phyloP scores from a whole-genome alignment of 2,888 invertebrate species.

The Pandemis corylana region DNA sequence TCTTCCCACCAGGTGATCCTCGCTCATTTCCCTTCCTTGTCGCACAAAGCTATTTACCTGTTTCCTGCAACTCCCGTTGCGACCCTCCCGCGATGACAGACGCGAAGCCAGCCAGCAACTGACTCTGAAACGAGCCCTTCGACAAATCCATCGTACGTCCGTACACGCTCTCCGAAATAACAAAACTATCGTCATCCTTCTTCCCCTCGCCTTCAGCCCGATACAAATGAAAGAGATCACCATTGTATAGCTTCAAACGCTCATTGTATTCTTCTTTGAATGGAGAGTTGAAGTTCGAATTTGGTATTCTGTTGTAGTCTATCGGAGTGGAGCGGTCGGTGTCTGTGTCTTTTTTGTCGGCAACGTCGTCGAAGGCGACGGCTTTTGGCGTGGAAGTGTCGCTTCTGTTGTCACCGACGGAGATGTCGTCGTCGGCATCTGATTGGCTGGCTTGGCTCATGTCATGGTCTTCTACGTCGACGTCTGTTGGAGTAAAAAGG shows the following conservation, averaged over 20 bases:
- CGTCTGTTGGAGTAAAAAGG: slow-evolving; percentile 55
- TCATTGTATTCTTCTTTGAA: slow-evolving; percentile 75
- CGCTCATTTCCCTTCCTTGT: too few species aligned
- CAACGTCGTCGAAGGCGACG: slow-evolving; percentile 51
- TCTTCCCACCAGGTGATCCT: too few species aligned
- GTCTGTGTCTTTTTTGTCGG: slow-evolving; percentile 54
- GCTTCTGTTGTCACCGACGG: slow-evolving; percentile 78
- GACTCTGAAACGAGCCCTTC: slow-evolving; percentile 76
- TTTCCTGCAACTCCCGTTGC: slow-evolving; percentile 71
- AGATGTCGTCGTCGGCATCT: slow-evolving; percentile 75
- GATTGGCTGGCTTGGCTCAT: slow-evolving; percentile 67
- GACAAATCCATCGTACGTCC: slow-evolving; percentile 76
- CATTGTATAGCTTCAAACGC: slow-evolving; percentile 72
- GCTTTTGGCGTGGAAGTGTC: slow-evolving; percentile 68
- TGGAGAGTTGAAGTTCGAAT: slow-evolving; percentile 69
- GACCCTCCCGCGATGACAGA: slow-evolving; percentile 76
- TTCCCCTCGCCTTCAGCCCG: slow-evolving; percentile 66
- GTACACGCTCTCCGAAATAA: slow-evolving; percentile 71
- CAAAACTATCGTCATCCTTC: slow-evolving; percentile 63
- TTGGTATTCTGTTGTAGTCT: slow-evolving; percentile 66
- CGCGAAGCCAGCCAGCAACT: slow-evolving; percentile 75
- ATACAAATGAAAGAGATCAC: slow-evolving; percentile 74
- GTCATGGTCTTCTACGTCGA: slow-evolving; percentile 60
- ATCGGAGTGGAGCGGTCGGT: slow-evolving; percentile 62
- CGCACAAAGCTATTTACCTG: slow-evolving; percentile 55